A percentile compares a stretch with the other conserved stretches of the same genome.
Conservation (phyloP, 1,140 invertebrate species). For the Hypsibius dujardini region DNA sequence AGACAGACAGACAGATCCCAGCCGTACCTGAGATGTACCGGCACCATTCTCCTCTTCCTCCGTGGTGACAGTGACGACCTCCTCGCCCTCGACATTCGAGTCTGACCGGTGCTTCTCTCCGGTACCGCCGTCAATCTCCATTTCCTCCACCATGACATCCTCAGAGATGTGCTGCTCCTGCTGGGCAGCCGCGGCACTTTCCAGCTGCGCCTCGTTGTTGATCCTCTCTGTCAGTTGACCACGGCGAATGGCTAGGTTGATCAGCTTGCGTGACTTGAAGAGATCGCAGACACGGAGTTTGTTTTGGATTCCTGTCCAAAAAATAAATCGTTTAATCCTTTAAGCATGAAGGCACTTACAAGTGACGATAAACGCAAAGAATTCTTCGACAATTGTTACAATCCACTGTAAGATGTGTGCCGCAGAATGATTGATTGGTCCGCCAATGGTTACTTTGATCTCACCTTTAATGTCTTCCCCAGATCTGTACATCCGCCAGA, state of each 20-base stretch:
- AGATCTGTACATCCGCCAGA: not conserved
- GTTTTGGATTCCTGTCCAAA: not conserved
- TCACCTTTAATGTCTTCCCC: not conserved
- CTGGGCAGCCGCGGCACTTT: too few species aligned
- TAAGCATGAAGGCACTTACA: not conserved
- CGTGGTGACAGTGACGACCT: not conserved
- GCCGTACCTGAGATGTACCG: too few species aligned
- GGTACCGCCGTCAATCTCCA: not conserved
- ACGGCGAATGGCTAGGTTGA: not conserved
- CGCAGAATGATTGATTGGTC: too few species aligned
- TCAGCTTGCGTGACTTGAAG: not conserved
- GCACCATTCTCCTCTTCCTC: not conserved
- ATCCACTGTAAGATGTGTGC: too few species aligned
- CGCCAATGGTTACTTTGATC: too few species aligned
- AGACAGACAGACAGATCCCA: too few species aligned
- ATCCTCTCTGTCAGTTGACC: too few species aligned
- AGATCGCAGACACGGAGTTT: not conserved
- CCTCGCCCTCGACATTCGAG: not conserved
- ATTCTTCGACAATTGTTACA: not conserved
- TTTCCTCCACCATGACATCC: not conserved
- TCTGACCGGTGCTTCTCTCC: not conserved
- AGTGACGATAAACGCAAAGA: not conserved
- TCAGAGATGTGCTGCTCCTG: too few species aligned
- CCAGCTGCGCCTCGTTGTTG: too few species aligned
- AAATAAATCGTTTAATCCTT: not conserved